These are phyloP conservation scores for Podilymbus podiceps DNA, from an alignment of 2,113 vertebrate species.

Conservation along the genomic window DNA sequence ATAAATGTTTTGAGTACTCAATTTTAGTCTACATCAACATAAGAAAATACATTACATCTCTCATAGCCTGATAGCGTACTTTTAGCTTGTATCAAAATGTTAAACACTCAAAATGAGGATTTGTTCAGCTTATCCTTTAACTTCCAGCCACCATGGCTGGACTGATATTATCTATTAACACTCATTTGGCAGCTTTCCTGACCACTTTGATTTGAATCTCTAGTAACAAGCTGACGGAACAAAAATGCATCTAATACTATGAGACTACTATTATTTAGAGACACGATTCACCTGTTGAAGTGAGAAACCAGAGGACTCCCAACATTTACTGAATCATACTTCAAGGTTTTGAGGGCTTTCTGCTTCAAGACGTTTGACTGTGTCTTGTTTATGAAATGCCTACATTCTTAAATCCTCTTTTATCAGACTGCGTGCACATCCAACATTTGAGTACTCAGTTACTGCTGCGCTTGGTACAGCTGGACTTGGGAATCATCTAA, in stretches of 20 bases:
- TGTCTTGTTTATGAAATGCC: not conserved
- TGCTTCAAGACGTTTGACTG: not conserved
- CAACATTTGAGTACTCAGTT: not conserved
- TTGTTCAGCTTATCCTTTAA: conserved; percentile 15
- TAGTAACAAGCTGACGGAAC: not conserved
- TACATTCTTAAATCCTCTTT: not conserved
- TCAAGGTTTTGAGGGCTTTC: not conserved
- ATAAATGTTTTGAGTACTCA: not conserved
- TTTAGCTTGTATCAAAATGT: not conserved
- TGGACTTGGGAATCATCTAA: not conserved
- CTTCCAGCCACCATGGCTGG: not conserved
- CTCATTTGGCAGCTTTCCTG: conserved; percentile 42
- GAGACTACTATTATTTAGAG: not conserved
- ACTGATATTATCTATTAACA: conserved; percentile 13
- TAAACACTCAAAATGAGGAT: not conserved
- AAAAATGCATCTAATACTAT: conserved; percentile 7
- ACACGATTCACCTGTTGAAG: not conserved
- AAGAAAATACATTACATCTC: not conserved
- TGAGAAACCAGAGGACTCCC: conserved; percentile 6
- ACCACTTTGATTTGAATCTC: conserved; percentile 22
- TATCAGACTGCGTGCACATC: not conserved
- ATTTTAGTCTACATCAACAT: not conserved
- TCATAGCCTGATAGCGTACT: not conserved
- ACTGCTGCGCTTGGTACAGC: not conserved
- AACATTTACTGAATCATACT: not conserved